Conservation (phyloP, 1,140 invertebrate species). For the Rhagoletis zephyria region DNA sequence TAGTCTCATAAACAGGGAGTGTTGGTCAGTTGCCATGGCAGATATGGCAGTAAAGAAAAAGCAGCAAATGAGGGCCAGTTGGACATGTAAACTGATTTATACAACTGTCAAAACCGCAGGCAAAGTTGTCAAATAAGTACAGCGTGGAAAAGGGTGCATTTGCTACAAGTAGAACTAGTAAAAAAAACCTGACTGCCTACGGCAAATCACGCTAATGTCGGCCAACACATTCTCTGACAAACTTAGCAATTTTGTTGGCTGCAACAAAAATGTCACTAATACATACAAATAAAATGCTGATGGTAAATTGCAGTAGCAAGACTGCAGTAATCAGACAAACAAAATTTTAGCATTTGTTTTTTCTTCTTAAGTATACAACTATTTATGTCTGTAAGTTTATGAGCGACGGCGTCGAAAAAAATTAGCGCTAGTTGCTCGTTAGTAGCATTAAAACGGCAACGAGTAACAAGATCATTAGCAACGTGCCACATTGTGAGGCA, state of each 20-base stretch:
- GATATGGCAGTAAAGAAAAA: too few relatives aligned
- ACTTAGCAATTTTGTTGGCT: too few relatives aligned
- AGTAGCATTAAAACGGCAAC: slow-evolving; percentile 25
- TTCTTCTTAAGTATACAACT: background rate
- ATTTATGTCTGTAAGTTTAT: background rate
- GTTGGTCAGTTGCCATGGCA: too few relatives aligned
- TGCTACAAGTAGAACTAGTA: background rate
- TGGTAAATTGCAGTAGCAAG: background rate
- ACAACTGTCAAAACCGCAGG: too few relatives aligned
- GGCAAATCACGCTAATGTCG: background rate
- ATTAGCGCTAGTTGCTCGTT: slow-evolving; percentile 49
- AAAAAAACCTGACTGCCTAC: background rate
- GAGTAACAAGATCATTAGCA: slow-evolving; percentile 51
- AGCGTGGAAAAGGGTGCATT: background rate
- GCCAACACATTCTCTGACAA: background rate
- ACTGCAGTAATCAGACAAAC: background rate
- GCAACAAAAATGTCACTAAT: background rate
- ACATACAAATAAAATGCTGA: background rate
- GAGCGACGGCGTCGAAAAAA: slow-evolving; percentile 2
- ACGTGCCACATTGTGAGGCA: slow-evolving; percentile 45
- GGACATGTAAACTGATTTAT: too few relatives aligned
- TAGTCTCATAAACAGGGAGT: background rate
- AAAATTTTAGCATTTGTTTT: background rate
- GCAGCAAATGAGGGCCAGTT: too few relatives aligned
- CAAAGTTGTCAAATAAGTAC: too few relatives aligned